Evolutionary conservation across 2,797 vertebrate species (phyloP).

Genomic region (Danio albolineatus): DNA sequence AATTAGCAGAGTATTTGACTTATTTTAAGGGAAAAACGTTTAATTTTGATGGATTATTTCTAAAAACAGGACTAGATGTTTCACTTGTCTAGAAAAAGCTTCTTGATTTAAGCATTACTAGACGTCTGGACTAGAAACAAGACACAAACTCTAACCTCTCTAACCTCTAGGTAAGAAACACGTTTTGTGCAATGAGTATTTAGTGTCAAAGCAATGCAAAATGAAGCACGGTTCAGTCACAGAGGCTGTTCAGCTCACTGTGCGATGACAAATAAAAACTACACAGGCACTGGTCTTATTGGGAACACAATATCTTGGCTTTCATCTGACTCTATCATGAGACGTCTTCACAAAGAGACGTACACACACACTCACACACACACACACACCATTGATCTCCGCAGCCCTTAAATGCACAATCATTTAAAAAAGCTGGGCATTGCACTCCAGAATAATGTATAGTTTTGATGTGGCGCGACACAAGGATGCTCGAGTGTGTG

Average conservation of each 20-base stretch:
- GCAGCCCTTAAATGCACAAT: constrained; percentile 50
- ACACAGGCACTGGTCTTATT: background rate
- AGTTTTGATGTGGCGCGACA: constrained; percentile 53
- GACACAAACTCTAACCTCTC: too few relatives aligned
- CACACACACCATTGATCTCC: constrained; percentile 54
- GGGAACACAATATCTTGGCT: background rate
- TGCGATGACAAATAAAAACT: background rate
- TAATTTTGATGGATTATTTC: too few relatives aligned
- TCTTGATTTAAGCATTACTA: too few relatives aligned
- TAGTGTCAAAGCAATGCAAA: background rate
- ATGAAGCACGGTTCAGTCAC: background rate
- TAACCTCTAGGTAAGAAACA: too few relatives aligned
- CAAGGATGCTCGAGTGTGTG: constrained; percentile 62
- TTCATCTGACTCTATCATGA: constrained; percentile 9
- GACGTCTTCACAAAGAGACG: background rate
- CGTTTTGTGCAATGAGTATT: too few relatives aligned
- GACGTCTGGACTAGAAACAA: too few relatives aligned
- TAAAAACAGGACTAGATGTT: too few relatives aligned
- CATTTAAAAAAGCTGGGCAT: constrained; percentile 54
- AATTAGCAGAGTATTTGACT: too few relatives aligned
- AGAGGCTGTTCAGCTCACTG: too few relatives aligned
- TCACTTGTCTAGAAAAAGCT: too few relatives aligned
- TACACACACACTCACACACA: too few relatives aligned
- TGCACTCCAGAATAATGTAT: constrained; percentile 43
- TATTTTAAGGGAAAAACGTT: too few relatives aligned